phyloP scores from a whole-genome alignment of 2,113 vertebrate genomes.

The Uria aalge region DNA sequence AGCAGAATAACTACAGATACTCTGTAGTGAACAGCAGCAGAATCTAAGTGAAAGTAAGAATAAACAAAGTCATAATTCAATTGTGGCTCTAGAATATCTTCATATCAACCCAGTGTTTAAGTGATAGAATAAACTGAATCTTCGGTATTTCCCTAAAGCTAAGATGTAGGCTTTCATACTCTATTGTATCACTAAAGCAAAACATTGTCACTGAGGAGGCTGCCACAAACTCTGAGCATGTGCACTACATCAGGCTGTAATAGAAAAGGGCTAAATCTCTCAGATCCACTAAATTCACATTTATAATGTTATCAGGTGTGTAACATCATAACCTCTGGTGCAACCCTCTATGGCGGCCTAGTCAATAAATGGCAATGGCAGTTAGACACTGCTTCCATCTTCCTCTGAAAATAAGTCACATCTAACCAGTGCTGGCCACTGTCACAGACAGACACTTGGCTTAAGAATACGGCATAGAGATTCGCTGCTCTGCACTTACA shows the following conservation, averaged over 20 bases:
- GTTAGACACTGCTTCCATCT: neutral
- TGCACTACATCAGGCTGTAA: neutral
- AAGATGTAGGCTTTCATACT: neutral
- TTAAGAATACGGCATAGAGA: neutral
- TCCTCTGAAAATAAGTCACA: neutral
- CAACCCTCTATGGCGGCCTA: neutral
- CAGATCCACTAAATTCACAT: neutral
- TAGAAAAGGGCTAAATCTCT: neutral
- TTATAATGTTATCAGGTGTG: neutral
- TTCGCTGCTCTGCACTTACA: neutral
- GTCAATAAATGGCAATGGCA: neutral
- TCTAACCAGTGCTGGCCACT: neutral
- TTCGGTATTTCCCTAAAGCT: neutral
- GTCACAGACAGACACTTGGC: neutral
- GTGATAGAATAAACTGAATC: neutral
- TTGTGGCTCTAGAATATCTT: neutral
- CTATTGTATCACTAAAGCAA: neutral
- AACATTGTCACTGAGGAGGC: neutral
- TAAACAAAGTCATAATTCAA: neutral
- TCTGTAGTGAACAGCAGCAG: neutral
- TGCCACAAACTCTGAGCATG: neutral
- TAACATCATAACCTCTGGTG: neutral
- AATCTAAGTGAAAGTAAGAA: neutral
- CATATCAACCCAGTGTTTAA: neutral
- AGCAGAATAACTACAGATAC: neutral